Percentiles rank a stretch among this genome's conserved stretches.
Evolutionary conservation across 2,888 invertebrate genomes (phyloP).

Genomic region (Doris montereyensis): DNA sequence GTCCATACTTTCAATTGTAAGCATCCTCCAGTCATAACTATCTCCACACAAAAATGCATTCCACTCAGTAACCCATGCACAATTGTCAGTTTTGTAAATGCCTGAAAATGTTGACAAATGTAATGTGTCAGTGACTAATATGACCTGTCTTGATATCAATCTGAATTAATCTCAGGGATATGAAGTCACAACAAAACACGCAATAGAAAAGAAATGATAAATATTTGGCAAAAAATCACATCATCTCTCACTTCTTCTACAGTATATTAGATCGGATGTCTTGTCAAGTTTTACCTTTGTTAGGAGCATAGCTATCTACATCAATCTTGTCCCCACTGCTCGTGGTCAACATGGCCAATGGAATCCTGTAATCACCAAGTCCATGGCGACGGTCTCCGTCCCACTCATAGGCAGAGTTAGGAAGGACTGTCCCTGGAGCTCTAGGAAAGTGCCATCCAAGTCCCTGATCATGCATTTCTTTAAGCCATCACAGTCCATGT

Average conservation of each 20-base stretch:
- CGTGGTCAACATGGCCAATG: conserved; percentile 57
- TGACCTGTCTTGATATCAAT: too few relatives aligned
- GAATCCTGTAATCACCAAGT: conserved; percentile 69
- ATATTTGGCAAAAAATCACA: too few relatives aligned
- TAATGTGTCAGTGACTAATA: too few relatives aligned
- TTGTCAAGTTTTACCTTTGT: too few relatives aligned
- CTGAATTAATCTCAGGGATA: too few relatives aligned
- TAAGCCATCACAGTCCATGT: conserved; percentile 71
- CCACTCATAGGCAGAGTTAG: conserved; percentile 68
- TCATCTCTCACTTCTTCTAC: too few relatives aligned
- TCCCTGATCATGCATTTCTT: conserved; percentile 67
- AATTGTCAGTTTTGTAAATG: conserved; percentile 55
- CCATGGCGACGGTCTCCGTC: conserved; percentile 56
- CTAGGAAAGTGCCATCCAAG: conserved; percentile 62
- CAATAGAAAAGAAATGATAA: too few relatives aligned
- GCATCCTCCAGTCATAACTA: conserved; percentile 56
- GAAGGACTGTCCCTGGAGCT: conserved; percentile 53
- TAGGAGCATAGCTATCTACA: not conserved
- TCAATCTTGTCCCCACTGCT: conserved; percentile 46
- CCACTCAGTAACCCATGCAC: conserved; percentile 49
- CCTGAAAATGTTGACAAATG: too few relatives aligned
- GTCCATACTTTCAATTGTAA: conserved; percentile 69
- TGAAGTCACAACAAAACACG: too few relatives aligned
- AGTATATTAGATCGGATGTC: too few relatives aligned
- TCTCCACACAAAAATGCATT: conserved; percentile 60